phyloP scores from a whole-genome alignment of 2,113 vertebrate species.

The Rhagologus leucostigma region DNA sequence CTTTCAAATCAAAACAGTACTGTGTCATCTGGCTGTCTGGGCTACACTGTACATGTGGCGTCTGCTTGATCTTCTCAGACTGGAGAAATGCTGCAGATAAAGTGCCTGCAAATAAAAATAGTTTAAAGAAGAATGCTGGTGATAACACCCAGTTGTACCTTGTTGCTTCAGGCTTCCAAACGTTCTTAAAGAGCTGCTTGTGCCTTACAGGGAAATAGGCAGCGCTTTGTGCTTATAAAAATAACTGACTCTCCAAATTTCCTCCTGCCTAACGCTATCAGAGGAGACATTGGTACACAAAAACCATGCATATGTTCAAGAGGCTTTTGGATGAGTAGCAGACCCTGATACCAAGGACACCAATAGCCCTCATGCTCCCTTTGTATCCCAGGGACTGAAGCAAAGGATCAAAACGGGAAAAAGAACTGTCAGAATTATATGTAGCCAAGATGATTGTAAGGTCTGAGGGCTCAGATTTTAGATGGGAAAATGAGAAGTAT shows the following conservation, averaged over 20 bases:
- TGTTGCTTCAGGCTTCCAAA: constrained; percentile 11
- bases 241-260: background rate
- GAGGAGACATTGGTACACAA: background rate
- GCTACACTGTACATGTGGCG: background rate
- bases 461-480: constrained; percentile 14
- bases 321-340: background rate
- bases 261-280: background rate
- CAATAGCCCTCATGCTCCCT: background rate
- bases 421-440: background rate
- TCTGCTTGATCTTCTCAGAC: constrained; percentile 40
- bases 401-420: background rate
- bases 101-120: constrained; percentile 35
- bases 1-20: constrained; percentile 42
- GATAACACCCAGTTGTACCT: constrained; percentile 1
- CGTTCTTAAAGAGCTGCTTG: background rate
- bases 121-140: constrained; percentile 45
- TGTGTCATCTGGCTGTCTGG: constrained; percentile 44
- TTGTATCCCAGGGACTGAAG: background rate
- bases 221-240: background rate
- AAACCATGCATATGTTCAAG: background rate
- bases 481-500: background rate
- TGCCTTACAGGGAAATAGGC: background rate
- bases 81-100: constrained; percentile 53
- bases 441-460: background rate
- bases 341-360: background rate